These are phyloP conservation scores for Eremophila alpestris DNA, from an alignment of 2,797 vertebrate genomes.

Conservation along the genomic window DNA sequence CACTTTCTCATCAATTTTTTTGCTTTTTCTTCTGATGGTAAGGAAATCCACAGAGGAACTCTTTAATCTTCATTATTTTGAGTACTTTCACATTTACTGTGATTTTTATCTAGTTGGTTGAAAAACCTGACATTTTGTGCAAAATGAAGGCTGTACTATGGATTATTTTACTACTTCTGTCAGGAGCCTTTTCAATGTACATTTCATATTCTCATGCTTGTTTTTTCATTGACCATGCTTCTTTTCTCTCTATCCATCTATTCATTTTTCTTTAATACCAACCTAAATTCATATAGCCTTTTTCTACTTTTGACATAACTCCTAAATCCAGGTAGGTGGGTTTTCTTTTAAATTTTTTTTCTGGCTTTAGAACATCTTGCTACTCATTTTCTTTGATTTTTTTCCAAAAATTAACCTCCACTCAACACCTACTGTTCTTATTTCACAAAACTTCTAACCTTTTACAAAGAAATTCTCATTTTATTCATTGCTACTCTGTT, in stretches of 20 bases:
- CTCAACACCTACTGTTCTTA: neutral
- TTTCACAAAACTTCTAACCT: no score
- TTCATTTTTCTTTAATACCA: neutral
- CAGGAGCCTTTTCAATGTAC: neutral
- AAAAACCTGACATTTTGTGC: neutral
- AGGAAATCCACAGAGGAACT: neutral
- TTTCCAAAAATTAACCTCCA: neutral
- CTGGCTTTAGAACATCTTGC: neutral
- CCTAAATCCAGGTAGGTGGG: rapidly evolving
- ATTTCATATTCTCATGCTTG: neutral
- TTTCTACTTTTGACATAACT: neutral
- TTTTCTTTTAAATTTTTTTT: neutral
- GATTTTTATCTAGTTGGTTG: neutral
- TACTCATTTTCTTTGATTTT: neutral
- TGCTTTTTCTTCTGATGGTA: neutral
- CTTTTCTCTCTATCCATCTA: neutral
- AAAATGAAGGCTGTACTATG: neutral
- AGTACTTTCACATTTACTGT: neutral
- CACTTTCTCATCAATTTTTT: neutral
- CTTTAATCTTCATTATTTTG: neutral
- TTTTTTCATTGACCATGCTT: neutral
- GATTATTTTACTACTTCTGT: neutral
- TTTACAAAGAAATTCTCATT: neutral
- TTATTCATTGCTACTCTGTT: neutral
- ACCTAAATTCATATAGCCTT: neutral